Conservation (phyloP, 2,113 vertebrate species). For the Barnardius zonarius region DNA sequence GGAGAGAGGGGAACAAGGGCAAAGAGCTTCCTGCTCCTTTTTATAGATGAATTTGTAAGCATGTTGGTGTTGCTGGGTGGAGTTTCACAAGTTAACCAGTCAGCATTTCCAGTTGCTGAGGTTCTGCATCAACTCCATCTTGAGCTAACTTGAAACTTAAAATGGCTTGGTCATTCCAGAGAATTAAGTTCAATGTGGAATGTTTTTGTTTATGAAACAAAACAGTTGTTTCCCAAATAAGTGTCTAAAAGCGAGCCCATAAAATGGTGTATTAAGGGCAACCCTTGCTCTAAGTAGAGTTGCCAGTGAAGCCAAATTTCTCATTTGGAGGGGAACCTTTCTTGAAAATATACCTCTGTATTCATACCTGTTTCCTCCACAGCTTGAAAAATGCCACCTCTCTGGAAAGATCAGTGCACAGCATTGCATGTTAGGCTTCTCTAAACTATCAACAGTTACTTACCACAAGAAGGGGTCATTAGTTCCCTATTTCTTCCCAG, state of each 20-base stretch:
- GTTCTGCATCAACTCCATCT: not conserved
- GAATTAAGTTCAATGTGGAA: not conserved
- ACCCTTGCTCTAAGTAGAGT: not conserved
- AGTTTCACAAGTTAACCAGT: not conserved
- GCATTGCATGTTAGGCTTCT: not conserved
- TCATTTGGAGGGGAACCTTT: not conserved
- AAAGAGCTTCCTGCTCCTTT: not conserved
- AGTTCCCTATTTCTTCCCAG: not conserved
- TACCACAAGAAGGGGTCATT: not conserved
- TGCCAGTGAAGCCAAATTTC: not conserved
- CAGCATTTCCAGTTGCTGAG: not conserved
- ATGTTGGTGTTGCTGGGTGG: not conserved
- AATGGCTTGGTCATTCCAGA: not conserved
- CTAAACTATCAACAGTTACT: not conserved
- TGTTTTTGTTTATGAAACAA: not conserved
- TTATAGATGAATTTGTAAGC: not conserved
- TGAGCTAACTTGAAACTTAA: not conserved
- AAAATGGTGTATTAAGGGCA: not conserved
- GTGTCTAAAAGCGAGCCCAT: not conserved
- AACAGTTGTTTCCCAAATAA: not conserved
- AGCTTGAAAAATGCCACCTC: not conserved
- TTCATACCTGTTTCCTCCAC: not conserved
- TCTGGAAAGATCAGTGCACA: not conserved
- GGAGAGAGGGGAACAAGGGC: not conserved
- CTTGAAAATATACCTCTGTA: not conserved